A percentile compares a stretch with the other conserved stretches of the same genome.
Evolutionary conservation across 2,888 invertebrate genomes (phyloP).

Genomic region (Amphimallon solstitiale): DNA sequence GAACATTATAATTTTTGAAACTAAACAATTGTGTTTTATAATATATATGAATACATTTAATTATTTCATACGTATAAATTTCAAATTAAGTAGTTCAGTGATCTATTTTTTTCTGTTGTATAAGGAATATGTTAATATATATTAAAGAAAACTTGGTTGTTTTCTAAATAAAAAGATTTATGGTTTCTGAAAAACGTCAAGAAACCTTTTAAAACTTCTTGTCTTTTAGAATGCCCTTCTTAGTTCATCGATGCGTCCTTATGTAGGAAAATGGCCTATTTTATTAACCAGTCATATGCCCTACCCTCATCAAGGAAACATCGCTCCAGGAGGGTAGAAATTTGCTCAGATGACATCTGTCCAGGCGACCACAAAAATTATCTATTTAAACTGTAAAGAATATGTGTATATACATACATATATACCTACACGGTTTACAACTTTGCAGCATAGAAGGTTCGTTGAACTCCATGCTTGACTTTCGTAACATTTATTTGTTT

Average conservation of each 20-base stretch:
- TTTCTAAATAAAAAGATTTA: not conserved
- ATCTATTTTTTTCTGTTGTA: too few species aligned
- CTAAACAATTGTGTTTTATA: too few species aligned
- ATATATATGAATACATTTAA: too few species aligned
- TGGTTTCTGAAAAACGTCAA: not conserved
- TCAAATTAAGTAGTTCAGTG: too few species aligned
- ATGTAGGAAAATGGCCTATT: not conserved
- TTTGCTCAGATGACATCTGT: not conserved
- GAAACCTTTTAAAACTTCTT: not conserved
- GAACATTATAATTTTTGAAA: too few species aligned
- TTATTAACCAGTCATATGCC: not conserved
- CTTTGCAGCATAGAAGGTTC: conserved; percentile 35
- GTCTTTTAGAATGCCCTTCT: not conserved
- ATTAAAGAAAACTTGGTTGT: too few species aligned
- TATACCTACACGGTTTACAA: conserved; percentile 5
- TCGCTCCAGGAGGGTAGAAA: conserved; percentile 10
- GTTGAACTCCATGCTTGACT: conserved; percentile 39
- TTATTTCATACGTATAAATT: too few species aligned
- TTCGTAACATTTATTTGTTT: conserved; percentile 43
- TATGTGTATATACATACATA: conserved; percentile 11
- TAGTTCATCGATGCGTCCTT: not conserved
- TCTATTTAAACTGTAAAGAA: conserved; percentile 24
- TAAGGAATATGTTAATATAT: too few species aligned
- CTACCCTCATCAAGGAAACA: conserved; percentile 13
- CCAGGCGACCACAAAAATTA: conserved; percentile 18